A percentile compares a stretch with the other conserved stretches of the same genome.
Evolutionary conservation across 2,113 vertebrate species (phyloP).

Genomic region (Heliornis fulica): DNA sequence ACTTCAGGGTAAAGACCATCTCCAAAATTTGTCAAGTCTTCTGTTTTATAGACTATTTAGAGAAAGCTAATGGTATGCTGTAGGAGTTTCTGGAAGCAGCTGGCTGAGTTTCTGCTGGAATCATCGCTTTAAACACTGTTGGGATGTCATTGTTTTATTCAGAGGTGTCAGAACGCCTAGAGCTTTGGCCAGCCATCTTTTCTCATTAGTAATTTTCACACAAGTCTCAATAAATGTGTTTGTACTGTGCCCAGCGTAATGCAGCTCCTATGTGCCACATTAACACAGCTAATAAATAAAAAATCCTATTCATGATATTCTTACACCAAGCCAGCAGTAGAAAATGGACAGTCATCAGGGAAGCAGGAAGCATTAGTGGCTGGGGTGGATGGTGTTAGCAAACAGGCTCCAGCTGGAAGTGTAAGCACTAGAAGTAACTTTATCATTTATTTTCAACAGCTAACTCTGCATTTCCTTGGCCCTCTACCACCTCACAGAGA

Average conservation of each 20-base stretch:
- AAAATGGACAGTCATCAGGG: slow-evolving; percentile 5
- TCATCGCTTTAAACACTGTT: slow-evolving; percentile 41
- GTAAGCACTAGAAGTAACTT: background rate
- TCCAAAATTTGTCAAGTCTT: slow-evolving; percentile 27
- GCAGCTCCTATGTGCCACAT: slow-evolving; percentile 24
- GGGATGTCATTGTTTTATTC: slow-evolving; percentile 47
- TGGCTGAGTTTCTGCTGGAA: slow-evolving; percentile 51
- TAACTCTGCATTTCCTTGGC: background rate
- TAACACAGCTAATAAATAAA: slow-evolving; percentile 52
- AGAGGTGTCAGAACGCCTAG: slow-evolving; percentile 18
- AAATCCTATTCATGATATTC: slow-evolving; percentile 31
- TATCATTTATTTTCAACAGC: slow-evolving; percentile 20
- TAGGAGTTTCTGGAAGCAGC: slow-evolving; percentile 47
- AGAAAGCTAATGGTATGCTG: slow-evolving; percentile 45
- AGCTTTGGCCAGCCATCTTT: slow-evolving; percentile 47
- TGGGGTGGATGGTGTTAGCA: slow-evolving; percentile 16
- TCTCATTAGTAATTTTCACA: slow-evolving; percentile 49
- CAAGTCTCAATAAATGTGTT: slow-evolving; percentile 53
- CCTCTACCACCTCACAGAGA: background rate
- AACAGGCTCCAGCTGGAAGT: slow-evolving; percentile 46
- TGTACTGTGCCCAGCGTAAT: background rate
- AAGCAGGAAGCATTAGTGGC: background rate
- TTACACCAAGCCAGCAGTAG: slow-evolving; percentile 24
- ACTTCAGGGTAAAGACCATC: background rate
- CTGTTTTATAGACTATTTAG: slow-evolving; percentile 17